Percentiles rank a stretch among this genome's conserved stretches.
Evolutionary conservation across 2,113 vertebrate genomes (phyloP).

Genomic region (Andinoacara biseriatus): DNA sequence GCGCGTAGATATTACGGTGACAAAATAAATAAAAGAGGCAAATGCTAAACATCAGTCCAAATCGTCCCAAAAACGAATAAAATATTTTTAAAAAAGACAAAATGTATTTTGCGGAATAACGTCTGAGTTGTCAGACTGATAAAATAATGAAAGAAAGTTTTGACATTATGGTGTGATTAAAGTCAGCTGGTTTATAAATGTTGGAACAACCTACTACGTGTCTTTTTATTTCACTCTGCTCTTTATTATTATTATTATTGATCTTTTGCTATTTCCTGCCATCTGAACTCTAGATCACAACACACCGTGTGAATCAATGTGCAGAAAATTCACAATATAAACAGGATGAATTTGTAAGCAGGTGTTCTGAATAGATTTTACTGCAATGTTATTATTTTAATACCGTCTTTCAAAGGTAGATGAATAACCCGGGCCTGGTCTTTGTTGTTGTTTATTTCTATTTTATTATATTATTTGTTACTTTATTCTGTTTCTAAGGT

Average conservation of each 20-base stretch:
- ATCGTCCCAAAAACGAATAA: background rate
- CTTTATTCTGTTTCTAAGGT: background rate
- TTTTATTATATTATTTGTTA: background rate
- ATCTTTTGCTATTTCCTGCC: background rate
- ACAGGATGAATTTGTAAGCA: too few relatives aligned
- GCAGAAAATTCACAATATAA: background rate
- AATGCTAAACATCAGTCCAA: background rate
- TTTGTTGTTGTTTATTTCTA: background rate
- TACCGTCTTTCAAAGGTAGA: too few relatives aligned
- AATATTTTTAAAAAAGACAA: background rate
- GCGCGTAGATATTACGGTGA: background rate
- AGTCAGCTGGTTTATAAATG: background rate
- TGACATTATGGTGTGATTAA: background rate
- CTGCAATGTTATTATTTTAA: background rate
- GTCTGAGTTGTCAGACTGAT: background rate
- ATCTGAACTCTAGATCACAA: background rate
- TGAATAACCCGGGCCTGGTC: background rate
- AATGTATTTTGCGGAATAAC: background rate
- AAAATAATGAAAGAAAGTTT: background rate
- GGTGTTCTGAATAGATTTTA: too few relatives aligned
- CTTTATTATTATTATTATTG: background rate
- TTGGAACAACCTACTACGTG: too few relatives aligned
- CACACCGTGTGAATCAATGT: background rate
- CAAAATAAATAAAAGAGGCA: too few relatives aligned
- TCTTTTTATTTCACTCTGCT: background rate